Percentiles rank a stretch among this genome's conserved stretches.
Conservation (phyloP, 1,140 invertebrate species). For the Euura lappo region DNA sequence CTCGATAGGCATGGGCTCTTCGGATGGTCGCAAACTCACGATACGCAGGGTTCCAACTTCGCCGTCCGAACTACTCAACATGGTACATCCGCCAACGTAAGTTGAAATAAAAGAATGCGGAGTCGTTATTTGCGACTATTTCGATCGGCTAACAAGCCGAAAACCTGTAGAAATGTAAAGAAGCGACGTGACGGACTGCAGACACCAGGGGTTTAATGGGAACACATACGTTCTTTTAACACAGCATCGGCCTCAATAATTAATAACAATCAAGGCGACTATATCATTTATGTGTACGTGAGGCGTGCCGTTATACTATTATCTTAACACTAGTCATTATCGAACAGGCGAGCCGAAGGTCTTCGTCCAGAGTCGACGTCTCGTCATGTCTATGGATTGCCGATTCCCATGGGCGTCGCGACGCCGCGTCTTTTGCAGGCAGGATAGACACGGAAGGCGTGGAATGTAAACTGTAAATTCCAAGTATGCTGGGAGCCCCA, state of each 20-base stretch:
- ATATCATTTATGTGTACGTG: background rate
- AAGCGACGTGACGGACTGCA: too few species aligned
- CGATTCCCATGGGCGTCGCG: background rate
- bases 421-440: background rate
- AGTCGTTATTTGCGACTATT: too few species aligned
- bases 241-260: background rate
- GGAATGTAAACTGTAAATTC: too few species aligned
- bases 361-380: background rate
- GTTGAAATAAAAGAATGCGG: conserved; percentile 49
- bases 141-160: too few species aligned
- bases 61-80: conserved; percentile 80
- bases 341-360: background rate
- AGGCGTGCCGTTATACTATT: conserved; percentile 2
- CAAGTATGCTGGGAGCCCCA: too few species aligned
- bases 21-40: conserved; percentile 83
- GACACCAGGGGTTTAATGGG: background rate
- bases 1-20: conserved; percentile 84
- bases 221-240: background rate
- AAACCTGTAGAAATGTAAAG: too few species aligned
- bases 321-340: background rate
- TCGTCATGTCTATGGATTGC: background rate
- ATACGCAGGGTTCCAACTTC: conserved; percentile 81
- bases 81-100: conserved; percentile 82
- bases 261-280: background rate
- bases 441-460: background rate